Evolutionary conservation across 2,888 invertebrate species (phyloP).

Genomic region (Hirtodrosophila histrioides): DNA sequence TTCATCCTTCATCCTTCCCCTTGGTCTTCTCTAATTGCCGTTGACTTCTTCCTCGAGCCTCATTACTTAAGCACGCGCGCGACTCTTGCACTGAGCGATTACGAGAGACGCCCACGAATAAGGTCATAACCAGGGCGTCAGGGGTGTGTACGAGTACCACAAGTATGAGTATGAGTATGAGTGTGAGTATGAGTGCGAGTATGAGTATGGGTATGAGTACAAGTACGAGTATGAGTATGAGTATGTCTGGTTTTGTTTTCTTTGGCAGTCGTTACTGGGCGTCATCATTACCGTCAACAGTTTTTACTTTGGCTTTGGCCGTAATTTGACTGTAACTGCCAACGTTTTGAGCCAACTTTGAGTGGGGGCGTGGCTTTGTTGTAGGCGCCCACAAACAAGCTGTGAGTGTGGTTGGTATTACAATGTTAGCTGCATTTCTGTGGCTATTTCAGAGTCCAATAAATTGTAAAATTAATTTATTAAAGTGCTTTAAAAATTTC

Average conservation of each 20-base stretch:
- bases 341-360: constrained; percentile 20
- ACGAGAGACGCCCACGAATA: constrained; percentile 45
- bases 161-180: background rate
- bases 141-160: constrained; percentile 11
- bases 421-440: background rate
- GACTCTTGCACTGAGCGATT: constrained; percentile 31
- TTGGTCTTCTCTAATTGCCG: constrained; percentile 65
- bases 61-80: constrained; percentile 73
- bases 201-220: constrained; percentile 2
- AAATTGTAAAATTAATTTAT: no score
- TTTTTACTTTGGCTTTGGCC: constrained; percentile 30
- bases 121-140: constrained; percentile 34
- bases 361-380: constrained; percentile 23
- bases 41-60: constrained; percentile 54
- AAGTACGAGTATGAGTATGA: constrained; percentile 9
- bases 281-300: constrained; percentile 46
- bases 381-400: constrained; percentile 3
- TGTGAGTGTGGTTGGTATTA: constrained; percentile 10
- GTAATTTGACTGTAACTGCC: constrained; percentile 47
- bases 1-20: constrained; percentile 4
- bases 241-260: constrained; percentile 29
- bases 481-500: no score
- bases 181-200: background rate
- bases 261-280: constrained; percentile 8
- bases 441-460: no score